These are phyloP conservation scores for Periphyllus acericola DNA, from an alignment of 2,888 invertebrate species.

Conservation along the genomic window DNA sequence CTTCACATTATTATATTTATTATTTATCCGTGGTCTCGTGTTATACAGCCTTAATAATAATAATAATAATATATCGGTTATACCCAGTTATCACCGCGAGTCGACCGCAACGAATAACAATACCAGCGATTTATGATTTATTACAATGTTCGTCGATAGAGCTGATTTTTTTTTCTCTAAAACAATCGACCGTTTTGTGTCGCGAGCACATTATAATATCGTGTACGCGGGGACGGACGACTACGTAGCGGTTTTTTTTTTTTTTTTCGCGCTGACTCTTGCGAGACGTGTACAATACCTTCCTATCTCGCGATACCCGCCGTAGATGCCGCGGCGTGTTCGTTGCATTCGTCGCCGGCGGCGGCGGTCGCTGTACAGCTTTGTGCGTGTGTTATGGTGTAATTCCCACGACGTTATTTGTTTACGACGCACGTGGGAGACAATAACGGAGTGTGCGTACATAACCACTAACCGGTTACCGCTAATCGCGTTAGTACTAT, in stretches of 20 bases:
- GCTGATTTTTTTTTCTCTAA: background rate
- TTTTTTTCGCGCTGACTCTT: background rate
- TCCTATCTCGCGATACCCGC: background rate
- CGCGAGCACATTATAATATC: background rate
- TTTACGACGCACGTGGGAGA: background rate
- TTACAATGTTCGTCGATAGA: background rate
- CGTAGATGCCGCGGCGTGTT: too few species aligned
- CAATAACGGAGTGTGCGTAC: background rate
- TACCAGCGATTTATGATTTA: background rate
- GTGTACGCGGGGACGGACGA: background rate
- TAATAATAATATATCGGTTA: background rate
- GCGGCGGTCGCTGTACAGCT: background rate
- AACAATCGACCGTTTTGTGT: background rate
- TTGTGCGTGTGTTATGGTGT: background rate
- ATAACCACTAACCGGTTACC: background rate
- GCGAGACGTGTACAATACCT: background rate
- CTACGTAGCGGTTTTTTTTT: background rate
- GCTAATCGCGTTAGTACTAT: background rate
- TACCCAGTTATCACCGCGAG: background rate
- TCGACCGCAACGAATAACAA: background rate
- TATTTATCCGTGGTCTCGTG: background rate
- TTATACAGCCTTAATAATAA: background rate
- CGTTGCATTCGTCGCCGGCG: background rate
- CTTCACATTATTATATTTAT: background rate
- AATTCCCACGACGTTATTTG: background rate